Percentiles rank a stretch among this genome's conserved stretches.
phyloP scores from a whole-genome alignment of 2,113 vertebrate species.

The Bufo bufo region DNA sequence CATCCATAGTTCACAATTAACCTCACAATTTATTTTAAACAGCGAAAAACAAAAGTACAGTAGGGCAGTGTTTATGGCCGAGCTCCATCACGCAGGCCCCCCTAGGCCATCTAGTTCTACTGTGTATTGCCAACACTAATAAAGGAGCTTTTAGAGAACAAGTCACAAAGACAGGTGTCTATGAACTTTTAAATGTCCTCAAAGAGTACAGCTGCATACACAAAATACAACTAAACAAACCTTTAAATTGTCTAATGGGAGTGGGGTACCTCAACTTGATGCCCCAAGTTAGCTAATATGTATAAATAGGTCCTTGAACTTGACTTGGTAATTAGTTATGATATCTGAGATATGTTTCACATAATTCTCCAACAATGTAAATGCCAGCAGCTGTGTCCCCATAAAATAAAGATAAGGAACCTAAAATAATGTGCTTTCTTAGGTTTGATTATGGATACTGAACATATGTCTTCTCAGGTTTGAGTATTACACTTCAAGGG shows the following conservation, averaged over 20 bases:
- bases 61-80: not conserved
- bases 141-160: not conserved
- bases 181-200: not conserved
- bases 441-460: no score
- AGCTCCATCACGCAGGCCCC: not conserved
- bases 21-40: constrained; percentile 8
- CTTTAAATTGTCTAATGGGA: not conserved
- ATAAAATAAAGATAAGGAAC: no score
- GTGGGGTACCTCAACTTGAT: no score
- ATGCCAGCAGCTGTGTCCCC: no score
- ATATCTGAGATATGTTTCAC: no score
- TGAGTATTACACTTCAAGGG: no score
- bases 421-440: no score
- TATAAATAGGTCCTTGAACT: no score
- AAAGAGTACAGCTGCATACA: not conserved
- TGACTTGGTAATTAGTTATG: no score
- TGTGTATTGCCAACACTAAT: not conserved
- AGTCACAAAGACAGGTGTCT: not conserved
- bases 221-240: not conserved
- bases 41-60: not conserved
- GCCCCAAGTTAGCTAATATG: no score
- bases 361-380: no score
- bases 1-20: constrained; percentile 19
- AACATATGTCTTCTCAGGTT: no score
- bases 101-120: not conserved